Evolutionary conservation across 1,140 invertebrate species (phyloP).

Genomic region (Drosophila neocordata): DNA sequence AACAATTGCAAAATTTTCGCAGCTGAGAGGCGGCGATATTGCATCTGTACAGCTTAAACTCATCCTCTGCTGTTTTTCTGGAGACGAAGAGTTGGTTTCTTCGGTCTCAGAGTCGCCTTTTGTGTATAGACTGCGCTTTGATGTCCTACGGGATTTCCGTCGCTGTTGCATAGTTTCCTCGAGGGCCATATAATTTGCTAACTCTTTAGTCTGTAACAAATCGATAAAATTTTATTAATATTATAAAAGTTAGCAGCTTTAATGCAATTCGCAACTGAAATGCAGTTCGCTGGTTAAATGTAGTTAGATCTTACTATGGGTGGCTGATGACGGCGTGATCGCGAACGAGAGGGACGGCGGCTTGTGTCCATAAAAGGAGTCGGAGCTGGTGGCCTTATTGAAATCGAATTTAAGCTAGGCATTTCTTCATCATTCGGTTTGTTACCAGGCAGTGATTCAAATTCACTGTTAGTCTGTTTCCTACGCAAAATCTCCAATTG

Average conservation of each 20-base stretch:
- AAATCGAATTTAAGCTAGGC: not conserved
- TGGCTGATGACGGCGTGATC: not conserved
- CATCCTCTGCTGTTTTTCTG: conserved; percentile 12
- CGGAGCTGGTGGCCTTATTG: not conserved
- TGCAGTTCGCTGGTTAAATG: no score
- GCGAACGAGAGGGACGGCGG: not conserved
- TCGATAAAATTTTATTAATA: not conserved
- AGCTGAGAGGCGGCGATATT: not conserved
- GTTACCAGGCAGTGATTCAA: not conserved
- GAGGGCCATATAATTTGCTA: conserved; percentile 46
- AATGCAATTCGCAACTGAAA: no score
- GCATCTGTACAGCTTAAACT: not conserved
- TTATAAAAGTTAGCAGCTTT: not conserved
- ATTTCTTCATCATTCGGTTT: not conserved
- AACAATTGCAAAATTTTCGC: conserved; percentile 34
- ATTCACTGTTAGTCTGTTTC: conserved; percentile 19
- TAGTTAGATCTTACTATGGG: conserved; percentile 24
- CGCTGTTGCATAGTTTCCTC: conserved; percentile 31
- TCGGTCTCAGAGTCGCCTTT: conserved; percentile 58
- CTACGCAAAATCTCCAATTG: conserved; percentile 53
- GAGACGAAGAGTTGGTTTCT: not conserved
- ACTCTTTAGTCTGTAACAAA: conserved; percentile 36
- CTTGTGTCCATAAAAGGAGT: not conserved
- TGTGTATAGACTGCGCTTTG: conserved; percentile 60
- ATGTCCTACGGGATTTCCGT: not conserved